Evolutionary conservation across 1,140 invertebrate species (phyloP).

Genomic region (Procambarus virginalis): DNA sequence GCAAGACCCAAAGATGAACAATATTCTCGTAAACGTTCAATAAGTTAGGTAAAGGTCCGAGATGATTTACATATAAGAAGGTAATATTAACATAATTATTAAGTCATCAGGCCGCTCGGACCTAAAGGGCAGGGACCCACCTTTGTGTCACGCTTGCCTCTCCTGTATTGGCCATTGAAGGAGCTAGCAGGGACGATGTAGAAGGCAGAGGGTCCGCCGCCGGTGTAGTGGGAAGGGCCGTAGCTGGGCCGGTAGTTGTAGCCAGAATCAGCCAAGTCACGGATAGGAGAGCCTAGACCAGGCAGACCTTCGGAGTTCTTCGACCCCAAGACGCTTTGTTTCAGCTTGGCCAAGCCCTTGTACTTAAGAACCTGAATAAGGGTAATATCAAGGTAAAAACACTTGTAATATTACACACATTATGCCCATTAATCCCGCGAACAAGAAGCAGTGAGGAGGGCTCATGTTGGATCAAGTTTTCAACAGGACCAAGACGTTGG

Average conservation of each 20-base stretch:
- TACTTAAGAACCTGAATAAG: background rate
- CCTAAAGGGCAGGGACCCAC: background rate
- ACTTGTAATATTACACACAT: no score
- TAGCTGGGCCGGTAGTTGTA: background rate
- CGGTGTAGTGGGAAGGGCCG: background rate
- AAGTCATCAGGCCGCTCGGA: no score
- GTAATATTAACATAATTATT: no score
- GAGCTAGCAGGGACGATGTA: background rate
- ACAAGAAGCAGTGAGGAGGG: no score
- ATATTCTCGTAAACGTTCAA: no score
- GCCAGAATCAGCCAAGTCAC: background rate
- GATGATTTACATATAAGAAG: no score
- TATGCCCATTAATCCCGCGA: no score
- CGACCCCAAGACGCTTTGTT: background rate
- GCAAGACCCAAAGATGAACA: no score
- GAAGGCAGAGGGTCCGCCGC: background rate
- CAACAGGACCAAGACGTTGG: background rate
- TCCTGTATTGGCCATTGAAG: background rate
- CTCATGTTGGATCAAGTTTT: no score
- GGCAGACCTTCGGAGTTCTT: background rate
- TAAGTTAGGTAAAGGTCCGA: no score
- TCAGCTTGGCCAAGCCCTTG: background rate
- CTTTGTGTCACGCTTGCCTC: background rate
- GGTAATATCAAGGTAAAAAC: no score
- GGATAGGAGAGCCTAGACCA: background rate